Conservation (phyloP, 1,140 invertebrate genomes). For the Colletes latitarsis region DNA sequence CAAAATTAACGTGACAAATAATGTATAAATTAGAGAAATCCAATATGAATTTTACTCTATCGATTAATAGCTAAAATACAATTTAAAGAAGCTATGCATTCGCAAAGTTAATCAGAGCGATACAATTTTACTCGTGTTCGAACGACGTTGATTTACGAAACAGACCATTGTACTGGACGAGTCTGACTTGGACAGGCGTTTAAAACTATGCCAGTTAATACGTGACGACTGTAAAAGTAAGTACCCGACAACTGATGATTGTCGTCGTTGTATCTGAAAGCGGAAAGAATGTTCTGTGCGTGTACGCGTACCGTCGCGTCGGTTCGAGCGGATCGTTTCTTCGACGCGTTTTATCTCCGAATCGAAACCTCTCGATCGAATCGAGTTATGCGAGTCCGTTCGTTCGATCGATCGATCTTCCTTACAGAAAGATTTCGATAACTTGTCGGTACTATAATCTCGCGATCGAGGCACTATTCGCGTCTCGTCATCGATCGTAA, state of each 20-base stretch:
- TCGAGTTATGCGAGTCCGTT: neutral
- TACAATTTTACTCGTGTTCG: too few species aligned
- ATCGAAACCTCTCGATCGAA: constrained; percentile 44
- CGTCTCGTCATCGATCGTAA: constrained; percentile 4
- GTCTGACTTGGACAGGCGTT: too few species aligned
- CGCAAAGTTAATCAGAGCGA: neutral
- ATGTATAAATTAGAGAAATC: too few species aligned
- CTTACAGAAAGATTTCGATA: too few species aligned
- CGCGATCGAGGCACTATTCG: neutral
- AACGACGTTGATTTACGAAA: too few species aligned
- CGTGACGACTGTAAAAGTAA: constrained; percentile 16
- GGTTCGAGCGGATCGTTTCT: constrained; percentile 19
- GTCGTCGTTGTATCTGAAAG: constrained; percentile 33
- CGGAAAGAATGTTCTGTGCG: constrained; percentile 4
- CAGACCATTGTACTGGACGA: too few species aligned
- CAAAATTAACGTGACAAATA: too few species aligned
- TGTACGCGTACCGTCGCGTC: constrained; percentile 1
- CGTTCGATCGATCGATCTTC: constrained; percentile 41
- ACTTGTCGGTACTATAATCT: too few species aligned
- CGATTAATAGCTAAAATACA: too few species aligned
- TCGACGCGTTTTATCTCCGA: constrained; percentile 45
- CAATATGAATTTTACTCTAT: too few species aligned
- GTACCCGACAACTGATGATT: constrained; percentile 36
- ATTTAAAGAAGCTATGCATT: neutral
- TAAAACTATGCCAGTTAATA: neutral